These are phyloP conservation scores for Promerops cafer DNA, from an alignment of 2,113 vertebrate genomes.

Conservation along the genomic window DNA sequence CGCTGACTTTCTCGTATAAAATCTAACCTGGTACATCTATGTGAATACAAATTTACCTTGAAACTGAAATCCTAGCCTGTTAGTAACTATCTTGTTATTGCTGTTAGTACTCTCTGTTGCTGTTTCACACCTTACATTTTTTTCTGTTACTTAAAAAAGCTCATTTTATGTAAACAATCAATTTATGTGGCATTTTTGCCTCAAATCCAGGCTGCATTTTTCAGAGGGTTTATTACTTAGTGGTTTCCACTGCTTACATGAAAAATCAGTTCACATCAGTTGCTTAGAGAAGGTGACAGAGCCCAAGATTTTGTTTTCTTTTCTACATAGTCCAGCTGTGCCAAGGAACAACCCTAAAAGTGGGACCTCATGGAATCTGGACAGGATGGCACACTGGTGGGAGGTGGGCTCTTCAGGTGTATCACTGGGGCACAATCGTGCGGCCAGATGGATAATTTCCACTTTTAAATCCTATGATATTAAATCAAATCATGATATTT, in stretches of 20 bases:
- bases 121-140: background rate
- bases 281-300: fast-evolving
- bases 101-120: background rate
- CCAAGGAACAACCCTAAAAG: background rate
- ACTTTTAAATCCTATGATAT: background rate
- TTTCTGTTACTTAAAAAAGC: background rate
- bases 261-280: background rate
- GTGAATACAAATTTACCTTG: conserved; percentile 1
- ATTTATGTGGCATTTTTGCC: background rate
- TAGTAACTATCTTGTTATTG: background rate
- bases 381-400: fast-evolving
- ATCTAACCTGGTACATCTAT: background rate
- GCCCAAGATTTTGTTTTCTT: background rate
- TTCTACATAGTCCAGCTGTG: background rate
- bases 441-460: background rate
- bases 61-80: background rate
- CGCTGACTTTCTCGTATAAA: background rate
- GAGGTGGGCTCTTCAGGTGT: background rate
- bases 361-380: background rate
- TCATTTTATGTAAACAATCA: background rate
- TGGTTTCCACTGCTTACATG: background rate
- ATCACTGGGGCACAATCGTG: fast-evolving
- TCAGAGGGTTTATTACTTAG: background rate
- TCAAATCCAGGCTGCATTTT: background rate
- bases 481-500: background rate